Evolutionary conservation across 2,797 vertebrate genomes (phyloP), one percentile per base, ranked within the genome.

Genomic region (Falco naumanni): DNA sequence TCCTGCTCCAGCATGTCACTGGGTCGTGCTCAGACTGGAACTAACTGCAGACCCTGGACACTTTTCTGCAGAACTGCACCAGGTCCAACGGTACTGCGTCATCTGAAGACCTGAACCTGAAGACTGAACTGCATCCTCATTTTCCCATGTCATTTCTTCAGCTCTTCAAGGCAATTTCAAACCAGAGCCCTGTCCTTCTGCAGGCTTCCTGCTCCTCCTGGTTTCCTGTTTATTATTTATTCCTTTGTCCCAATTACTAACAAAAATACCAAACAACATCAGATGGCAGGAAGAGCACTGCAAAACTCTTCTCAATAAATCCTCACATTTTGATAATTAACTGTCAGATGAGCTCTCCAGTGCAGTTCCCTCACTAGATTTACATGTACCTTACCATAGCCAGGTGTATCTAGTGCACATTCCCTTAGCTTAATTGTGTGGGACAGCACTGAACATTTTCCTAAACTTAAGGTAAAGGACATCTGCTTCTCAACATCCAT

Each of bases 181-280:
- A 80, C 3, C 78, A 88, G 61, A 93, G 20, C 11, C 37, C 18
- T 61, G 50, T 39, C 24, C 87, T 72, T 68, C 64, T 81, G 41
- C 72, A 93, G 51, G 25, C 41, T 78, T 94, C 47, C 91, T 90
- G 61, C 24, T 91, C n/a, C 31, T 75, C 45, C 37, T 47, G 1
- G 16, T 56, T 89, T 95, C 75, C 90, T 84, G 61, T 70, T 83
- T 69, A 54, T 87, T 60, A 48, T 64, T 80, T 90, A 90, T 81
- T 87, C 50, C 20, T 60, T 90, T 64, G 37, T 68, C 31, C 7
- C 69, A 83, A 90, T 45, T 76, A 48, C 31, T 75, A 78, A 68
- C 47, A 77, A 91, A 92, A 85, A 66, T 33, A 69, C 21, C 33
- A 72, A 95, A 76, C 29, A 21, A 24, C 16, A 66, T 29, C 68